phyloP scores from a whole-genome alignment of 2,888 invertebrate species.

The Ophion costatus region DNA sequence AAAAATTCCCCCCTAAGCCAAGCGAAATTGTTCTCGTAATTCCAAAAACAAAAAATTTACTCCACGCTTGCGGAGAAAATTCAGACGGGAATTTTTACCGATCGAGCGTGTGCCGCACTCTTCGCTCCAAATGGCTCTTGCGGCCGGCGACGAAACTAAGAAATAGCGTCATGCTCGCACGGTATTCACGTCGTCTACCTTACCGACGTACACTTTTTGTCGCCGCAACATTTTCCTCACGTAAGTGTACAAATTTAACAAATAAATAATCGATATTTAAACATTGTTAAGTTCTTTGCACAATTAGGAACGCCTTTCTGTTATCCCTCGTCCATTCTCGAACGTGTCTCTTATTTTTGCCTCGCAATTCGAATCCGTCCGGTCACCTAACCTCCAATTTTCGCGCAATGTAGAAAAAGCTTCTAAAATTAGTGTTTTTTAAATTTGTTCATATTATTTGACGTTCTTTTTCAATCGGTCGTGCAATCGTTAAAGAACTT shows the following conservation, averaged over 20 bases:
- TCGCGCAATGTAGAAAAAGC: too few species aligned
- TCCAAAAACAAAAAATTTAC: too few species aligned
- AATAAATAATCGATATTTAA: not conserved
- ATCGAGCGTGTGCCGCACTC: too few species aligned
- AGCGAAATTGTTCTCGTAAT: too few species aligned
- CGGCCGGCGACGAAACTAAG: not conserved
- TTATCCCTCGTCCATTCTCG: not conserved
- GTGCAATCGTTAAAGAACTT: too few species aligned
- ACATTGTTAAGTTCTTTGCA: not conserved
- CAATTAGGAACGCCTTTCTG: not conserved
- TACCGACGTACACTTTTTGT: slow-evolving; percentile 39
- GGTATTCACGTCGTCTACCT: slow-evolving; percentile 30
- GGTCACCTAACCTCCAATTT: not conserved
- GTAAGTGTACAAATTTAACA: slow-evolving; percentile 34
- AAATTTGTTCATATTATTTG: too few species aligned
- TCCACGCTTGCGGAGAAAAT: too few species aligned
- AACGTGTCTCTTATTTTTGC: not conserved
- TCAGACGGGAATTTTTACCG: too few species aligned
- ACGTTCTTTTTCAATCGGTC: too few species aligned
- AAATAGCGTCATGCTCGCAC: not conserved
- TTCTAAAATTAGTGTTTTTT: too few species aligned
- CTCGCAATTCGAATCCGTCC: not conserved
- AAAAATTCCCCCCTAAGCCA: too few species aligned
- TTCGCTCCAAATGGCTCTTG: not conserved
- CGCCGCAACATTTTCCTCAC: slow-evolving; percentile 39